Percentiles rank a stretch among this genome's conserved stretches.
Conservation (phyloP, 1,140 invertebrate genomes). For the Colletes gigas region DNA sequence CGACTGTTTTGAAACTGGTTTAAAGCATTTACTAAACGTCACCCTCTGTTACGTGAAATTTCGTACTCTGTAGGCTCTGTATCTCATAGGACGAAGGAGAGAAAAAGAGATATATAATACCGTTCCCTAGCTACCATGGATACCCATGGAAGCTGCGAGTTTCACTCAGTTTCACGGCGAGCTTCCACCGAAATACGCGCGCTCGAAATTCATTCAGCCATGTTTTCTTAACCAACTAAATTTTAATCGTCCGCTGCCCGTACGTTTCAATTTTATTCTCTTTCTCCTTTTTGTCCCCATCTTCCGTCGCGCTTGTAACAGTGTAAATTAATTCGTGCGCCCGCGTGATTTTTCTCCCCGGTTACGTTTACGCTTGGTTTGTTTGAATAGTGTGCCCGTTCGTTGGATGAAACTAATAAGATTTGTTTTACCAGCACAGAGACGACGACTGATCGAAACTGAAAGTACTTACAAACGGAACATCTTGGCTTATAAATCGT, state of each 20-base stretch:
- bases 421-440: neutral
- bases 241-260: conserved; percentile 9
- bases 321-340: neutral
- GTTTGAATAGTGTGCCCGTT: conserved; percentile 14
- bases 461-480: neutral
- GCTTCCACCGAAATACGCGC: conserved; percentile 63
- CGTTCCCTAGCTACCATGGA: conserved; percentile 56
- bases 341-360: neutral
- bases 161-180: conserved; percentile 67
- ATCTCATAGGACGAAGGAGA: conserved; percentile 55
- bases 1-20: conserved; percentile 51
- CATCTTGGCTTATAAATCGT: too few species aligned
- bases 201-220: conserved; percentile 31
- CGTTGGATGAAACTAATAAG: conserved; percentile 17
- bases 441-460: too few species aligned
- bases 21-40: conserved; percentile 60
- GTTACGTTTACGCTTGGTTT: conserved; percentile 24
- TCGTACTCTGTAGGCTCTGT: conserved; percentile 56
- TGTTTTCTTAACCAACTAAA: conserved; percentile 12
- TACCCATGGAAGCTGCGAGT: conserved; percentile 60
- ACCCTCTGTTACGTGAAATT: conserved; percentile 54
- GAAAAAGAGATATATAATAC: conserved; percentile 46
- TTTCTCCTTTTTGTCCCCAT: neutral
- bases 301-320: neutral
- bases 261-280: neutral